Percentiles rank a stretch among this genome's conserved stretches.
Evolutionary conservation across 2,888 invertebrate genomes (phyloP).

Genomic region (Congeria kusceri): DNA sequence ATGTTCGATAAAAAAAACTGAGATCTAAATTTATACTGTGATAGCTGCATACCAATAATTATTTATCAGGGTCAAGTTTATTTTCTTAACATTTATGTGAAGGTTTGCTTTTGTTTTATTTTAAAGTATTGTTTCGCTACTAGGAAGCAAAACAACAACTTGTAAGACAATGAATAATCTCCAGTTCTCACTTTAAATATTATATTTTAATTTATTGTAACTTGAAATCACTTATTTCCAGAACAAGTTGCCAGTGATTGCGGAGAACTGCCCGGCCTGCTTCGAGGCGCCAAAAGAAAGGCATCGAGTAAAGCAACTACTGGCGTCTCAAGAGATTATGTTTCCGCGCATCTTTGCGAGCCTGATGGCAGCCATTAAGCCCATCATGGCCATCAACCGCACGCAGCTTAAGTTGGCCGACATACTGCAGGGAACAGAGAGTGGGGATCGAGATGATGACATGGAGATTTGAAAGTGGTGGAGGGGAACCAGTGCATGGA

Average conservation of each 20-base stretch:
- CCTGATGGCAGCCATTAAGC: slow-evolving; percentile 91
- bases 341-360: slow-evolving; percentile 92
- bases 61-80: too few relatives aligned
- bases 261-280: slow-evolving; percentile 88
- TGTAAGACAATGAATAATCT: not conserved
- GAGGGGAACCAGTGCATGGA: not conserved
- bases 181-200: not conserved
- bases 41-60: too few relatives aligned
- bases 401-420: slow-evolving; percentile 71
- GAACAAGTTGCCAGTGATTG: slow-evolving; percentile 90
- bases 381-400: slow-evolving; percentile 88
- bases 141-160: too few relatives aligned
- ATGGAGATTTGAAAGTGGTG: slow-evolving; percentile 28
- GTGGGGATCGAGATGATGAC: slow-evolving; percentile 30
- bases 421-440: slow-evolving; percentile 32
- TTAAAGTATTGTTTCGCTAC: too few relatives aligned
- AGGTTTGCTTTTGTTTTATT: too few relatives aligned
- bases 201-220: too few relatives aligned
- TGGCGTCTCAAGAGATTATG: slow-evolving; percentile 91
- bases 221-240: slow-evolving; percentile 80
- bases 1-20: too few relatives aligned
- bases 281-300: slow-evolving; percentile 87
- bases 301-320: slow-evolving; percentile 89
- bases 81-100: too few relatives aligned
- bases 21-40: too few relatives aligned